These are phyloP conservation scores for Scaptomyza parva DNA, from an alignment of 2,888 invertebrate genomes.

Conservation along the genomic window DNA sequence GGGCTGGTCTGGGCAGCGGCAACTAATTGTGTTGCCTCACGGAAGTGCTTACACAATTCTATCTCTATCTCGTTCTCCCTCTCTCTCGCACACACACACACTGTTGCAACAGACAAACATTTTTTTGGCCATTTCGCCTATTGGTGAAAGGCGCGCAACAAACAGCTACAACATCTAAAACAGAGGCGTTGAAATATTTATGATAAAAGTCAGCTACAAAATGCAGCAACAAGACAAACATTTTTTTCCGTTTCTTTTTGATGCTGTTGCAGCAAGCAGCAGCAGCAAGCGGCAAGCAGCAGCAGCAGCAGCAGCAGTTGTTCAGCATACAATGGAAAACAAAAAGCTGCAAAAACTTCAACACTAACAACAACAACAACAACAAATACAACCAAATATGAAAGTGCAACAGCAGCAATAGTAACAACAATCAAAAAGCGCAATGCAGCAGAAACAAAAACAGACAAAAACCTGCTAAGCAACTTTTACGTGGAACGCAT, in stretches of 20 bases:
- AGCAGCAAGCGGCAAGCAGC: background rate
- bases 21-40: slow-evolving; percentile 66
- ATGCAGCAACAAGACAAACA: slow-evolving; percentile 51
- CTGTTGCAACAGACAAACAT: slow-evolving; percentile 32
- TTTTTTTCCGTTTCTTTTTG: slow-evolving; percentile 22
- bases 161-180: slow-evolving; percentile 39
- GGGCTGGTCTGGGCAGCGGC: background rate
- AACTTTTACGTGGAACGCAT: slow-evolving; percentile 73
- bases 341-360: slow-evolving; percentile 34
- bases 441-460: slow-evolving; percentile 24
- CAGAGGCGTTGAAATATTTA: slow-evolving; percentile 76
- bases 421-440: slow-evolving; percentile 28
- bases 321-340: slow-evolving; percentile 40
- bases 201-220: slow-evolving; percentile 59
- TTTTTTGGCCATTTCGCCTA: slow-evolving; percentile 32
- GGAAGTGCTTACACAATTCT: slow-evolving; percentile 59
- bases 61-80: background rate
- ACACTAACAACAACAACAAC: slow-evolving; percentile 27
- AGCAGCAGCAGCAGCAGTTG: background rate
- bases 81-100: too few relatives aligned
- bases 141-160: slow-evolving; percentile 64
- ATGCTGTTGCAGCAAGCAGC: slow-evolving; percentile 17
- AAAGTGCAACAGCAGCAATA: slow-evolving; percentile 63
- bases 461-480: slow-evolving; percentile 61
- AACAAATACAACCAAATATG: slow-evolving; percentile 63